Evolutionary conservation across 2,113 vertebrate genomes (phyloP).

Genomic region (Saguinus midas): DNA sequence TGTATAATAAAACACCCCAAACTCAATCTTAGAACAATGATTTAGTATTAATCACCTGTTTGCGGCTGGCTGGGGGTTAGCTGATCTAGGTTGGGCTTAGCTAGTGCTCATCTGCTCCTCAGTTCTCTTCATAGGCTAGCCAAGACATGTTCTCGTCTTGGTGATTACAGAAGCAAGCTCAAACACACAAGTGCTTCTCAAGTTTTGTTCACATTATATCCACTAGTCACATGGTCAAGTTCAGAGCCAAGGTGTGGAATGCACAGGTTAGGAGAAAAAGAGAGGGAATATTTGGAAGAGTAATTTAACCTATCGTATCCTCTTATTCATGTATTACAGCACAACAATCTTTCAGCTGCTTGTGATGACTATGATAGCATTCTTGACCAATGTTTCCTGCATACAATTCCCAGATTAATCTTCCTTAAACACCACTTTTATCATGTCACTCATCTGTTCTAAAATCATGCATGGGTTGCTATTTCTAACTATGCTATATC

Average conservation of each 20-base stretch:
- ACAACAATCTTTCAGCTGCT: background rate
- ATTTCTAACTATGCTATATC: background rate
- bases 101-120: background rate
- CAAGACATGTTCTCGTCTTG: background rate
- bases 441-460: background rate
- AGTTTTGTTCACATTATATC: background rate
- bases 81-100: background rate
- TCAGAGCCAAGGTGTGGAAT: background rate
- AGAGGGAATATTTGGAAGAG: background rate
- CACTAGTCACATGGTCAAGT: background rate
- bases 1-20: background rate
- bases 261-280: background rate
- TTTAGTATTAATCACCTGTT: background rate
- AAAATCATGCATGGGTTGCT: background rate
- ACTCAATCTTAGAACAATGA: background rate
- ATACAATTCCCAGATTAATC: background rate
- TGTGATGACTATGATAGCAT: background rate
- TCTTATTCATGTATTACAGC: background rate
- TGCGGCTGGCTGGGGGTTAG: background rate
- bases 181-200: background rate
- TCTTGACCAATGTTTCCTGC: background rate
- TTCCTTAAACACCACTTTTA: background rate
- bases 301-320: background rate
- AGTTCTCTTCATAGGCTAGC: background rate
- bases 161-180: background rate